These are phyloP conservation scores for Macrostomum cliftonense DNA, from an alignment of 2,888 invertebrate genomes.

Conservation along the genomic window DNA sequence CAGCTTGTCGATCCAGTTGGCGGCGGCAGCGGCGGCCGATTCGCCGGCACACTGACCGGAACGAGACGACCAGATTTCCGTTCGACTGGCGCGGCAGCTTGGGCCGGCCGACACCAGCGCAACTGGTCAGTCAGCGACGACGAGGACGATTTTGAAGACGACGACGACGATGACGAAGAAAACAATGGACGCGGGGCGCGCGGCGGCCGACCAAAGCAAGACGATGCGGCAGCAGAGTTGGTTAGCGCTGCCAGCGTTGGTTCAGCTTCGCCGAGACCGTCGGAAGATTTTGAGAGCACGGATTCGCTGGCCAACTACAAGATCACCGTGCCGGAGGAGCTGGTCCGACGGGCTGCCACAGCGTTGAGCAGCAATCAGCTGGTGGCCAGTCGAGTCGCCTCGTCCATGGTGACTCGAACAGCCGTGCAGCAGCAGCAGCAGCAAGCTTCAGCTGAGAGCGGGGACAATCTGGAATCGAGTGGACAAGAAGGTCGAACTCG, in stretches of 20 bases:
- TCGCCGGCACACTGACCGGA: too few species aligned
- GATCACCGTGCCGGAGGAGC: slow-evolving; percentile 27
- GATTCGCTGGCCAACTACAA: slow-evolving; percentile 23
- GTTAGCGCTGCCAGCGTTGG: not conserved
- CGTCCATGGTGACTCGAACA: slow-evolving; percentile 15
- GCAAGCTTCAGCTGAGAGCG: not conserved
- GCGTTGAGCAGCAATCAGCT: slow-evolving; percentile 29
- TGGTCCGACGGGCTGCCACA: slow-evolving; percentile 31
- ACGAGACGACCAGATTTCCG: too few species aligned
- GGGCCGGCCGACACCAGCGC: too few species aligned
- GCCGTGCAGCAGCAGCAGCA: not conserved
- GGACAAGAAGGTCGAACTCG: slow-evolving; percentile 1
- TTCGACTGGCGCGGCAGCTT: too few species aligned
- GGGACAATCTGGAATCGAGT: not conserved
- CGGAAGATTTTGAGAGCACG: slow-evolving; percentile 26
- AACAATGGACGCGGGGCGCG: not conserved
- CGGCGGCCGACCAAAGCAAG: slow-evolving; percentile 1
- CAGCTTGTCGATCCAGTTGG: too few species aligned
- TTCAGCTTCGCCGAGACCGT: not conserved
- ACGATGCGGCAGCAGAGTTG: not conserved
- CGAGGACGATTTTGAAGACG: not conserved
- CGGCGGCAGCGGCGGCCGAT: too few species aligned
- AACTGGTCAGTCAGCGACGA: too few species aligned
- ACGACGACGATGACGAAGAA: not conserved
- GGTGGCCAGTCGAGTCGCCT: slow-evolving; percentile 16